Percentiles rank a stretch among this genome's conserved stretches.
Evolutionary conservation across 2,888 invertebrate species (phyloP).

Genomic region (Ormyrus rosae): DNA sequence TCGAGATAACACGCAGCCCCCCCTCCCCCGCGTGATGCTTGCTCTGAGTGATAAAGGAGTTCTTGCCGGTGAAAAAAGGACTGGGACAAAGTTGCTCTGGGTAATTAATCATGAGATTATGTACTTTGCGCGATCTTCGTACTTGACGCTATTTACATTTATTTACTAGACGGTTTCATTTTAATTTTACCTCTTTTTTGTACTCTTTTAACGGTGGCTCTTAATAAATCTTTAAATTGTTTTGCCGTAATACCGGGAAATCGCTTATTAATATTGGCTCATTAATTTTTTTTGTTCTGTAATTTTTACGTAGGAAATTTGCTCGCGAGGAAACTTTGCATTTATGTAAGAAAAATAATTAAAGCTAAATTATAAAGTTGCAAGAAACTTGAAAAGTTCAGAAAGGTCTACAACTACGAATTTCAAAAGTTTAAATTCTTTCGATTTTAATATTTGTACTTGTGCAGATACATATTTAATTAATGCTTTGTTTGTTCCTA

Average conservation of each 20-base stretch:
- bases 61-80: slow-evolving; percentile 7
- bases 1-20: slow-evolving; percentile 38
- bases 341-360: no score
- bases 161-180: slow-evolving; percentile 6
- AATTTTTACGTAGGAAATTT: no score
- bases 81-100: neutral
- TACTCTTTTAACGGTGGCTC: neutral
- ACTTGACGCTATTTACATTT: slow-evolving; percentile 40
- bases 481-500: neutral
- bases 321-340: no score
- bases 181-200: neutral
- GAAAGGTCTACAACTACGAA: no score
- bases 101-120: slow-evolving; percentile 55
- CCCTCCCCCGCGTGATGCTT: neutral
- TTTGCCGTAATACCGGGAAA: neutral
- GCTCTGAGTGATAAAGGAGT: slow-evolving; percentile 43
- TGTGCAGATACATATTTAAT: no score
- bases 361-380: no score
- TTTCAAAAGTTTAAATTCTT: no score
- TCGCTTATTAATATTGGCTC: no score
- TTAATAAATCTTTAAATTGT: slow-evolving; percentile 9
- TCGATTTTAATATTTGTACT: no score
- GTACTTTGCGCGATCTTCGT: slow-evolving; percentile 16
- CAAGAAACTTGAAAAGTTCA: no score
- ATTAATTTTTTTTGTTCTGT: no score